phyloP scores from a whole-genome alignment of 37 sponge, comb jelly and placozoan species.

The Chondrilla cf. caribensis region DNA sequence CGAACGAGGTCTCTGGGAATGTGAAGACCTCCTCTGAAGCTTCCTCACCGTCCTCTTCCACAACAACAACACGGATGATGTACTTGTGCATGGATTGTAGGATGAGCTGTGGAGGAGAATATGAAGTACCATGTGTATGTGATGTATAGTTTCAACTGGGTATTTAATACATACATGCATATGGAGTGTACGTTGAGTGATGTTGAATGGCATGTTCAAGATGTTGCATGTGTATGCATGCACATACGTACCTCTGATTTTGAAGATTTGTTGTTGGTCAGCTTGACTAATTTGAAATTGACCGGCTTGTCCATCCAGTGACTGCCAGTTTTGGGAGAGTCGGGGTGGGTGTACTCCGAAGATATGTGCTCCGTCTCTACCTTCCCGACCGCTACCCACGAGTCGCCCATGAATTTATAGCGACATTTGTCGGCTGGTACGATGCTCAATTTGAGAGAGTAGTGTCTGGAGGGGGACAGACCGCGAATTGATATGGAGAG shows the following conservation, averaged over 20 bases:
- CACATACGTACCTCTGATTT: background rate
- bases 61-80: slow-evolving; percentile 40
- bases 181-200: no score
- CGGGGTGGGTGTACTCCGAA: slow-evolving; percentile 59
- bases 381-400: slow-evolving; percentile 81
- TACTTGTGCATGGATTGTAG: slow-evolving; percentile 87
- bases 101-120: slow-evolving; percentile 45
- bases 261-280: slow-evolving; percentile 69
- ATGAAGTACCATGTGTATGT: background rate
- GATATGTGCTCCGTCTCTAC: slow-evolving; percentile 48
- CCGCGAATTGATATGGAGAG: slow-evolving; percentile 33
- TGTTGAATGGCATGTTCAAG: no score
- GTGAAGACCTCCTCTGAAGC: slow-evolving; percentile 12
- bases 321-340: slow-evolving; percentile 66
- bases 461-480: slow-evolving; percentile 41
- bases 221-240: background rate
- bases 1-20: slow-evolving; percentile 71
- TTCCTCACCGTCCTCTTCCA: background rate
- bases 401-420: slow-evolving; percentile 73
- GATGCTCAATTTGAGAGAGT: slow-evolving; percentile 59
- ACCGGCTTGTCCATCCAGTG: slow-evolving; percentile 65
- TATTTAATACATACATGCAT: no score
- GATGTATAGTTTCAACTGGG: background rate
- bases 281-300: slow-evolving; percentile 68
- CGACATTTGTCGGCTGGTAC: slow-evolving; percentile 72